phyloP scores from a whole-genome alignment of 2,113 vertebrate species.

The Saguinus midas region DNA sequence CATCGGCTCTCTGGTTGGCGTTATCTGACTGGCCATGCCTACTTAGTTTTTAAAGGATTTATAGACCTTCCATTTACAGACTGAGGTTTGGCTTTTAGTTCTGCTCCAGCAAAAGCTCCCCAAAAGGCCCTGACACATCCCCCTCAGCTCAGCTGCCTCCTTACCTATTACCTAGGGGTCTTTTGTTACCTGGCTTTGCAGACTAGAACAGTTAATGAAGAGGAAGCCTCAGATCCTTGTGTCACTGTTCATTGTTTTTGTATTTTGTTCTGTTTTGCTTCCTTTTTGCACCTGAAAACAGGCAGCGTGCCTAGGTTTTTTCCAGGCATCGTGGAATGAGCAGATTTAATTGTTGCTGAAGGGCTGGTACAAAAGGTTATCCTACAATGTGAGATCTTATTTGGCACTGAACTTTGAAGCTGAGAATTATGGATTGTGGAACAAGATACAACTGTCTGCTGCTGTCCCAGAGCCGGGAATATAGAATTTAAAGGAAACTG shows the following conservation, averaged over 20 bases:
- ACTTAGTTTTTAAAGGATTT: background rate
- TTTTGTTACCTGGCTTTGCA: constrained; percentile 73
- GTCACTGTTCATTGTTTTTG: constrained; percentile 42
- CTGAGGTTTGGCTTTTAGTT: background rate
- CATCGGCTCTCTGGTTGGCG: background rate
- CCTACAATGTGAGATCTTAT: constrained; percentile 80
- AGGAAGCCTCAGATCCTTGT: constrained; percentile 63
- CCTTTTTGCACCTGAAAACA: constrained; percentile 75
- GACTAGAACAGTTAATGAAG: constrained; percentile 73
- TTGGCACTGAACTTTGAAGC: constrained; percentile 81
- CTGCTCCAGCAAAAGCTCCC: background rate
- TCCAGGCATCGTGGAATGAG: constrained; percentile 63
- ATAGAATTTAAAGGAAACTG: constrained; percentile 72
- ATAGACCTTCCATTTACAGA: background rate
- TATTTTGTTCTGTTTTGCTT: constrained; percentile 58
- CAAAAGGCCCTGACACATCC: constrained; percentile 60
- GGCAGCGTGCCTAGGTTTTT: constrained; percentile 75
- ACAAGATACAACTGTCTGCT: constrained; percentile 63
- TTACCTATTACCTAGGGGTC: constrained; percentile 31
- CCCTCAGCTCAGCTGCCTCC: constrained; percentile 56
- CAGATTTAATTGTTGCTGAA: constrained; percentile 85
- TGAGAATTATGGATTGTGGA: constrained; percentile 79
- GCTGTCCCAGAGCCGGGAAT: constrained; percentile 62
- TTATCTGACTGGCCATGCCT: background rate
- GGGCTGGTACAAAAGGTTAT: constrained; percentile 82